A percentile compares a stretch with the other conserved stretches of the same genome.
Evolutionary conservation across 1,140 invertebrate species (phyloP).

Genomic region (Brevipalpus yothersi): DNA sequence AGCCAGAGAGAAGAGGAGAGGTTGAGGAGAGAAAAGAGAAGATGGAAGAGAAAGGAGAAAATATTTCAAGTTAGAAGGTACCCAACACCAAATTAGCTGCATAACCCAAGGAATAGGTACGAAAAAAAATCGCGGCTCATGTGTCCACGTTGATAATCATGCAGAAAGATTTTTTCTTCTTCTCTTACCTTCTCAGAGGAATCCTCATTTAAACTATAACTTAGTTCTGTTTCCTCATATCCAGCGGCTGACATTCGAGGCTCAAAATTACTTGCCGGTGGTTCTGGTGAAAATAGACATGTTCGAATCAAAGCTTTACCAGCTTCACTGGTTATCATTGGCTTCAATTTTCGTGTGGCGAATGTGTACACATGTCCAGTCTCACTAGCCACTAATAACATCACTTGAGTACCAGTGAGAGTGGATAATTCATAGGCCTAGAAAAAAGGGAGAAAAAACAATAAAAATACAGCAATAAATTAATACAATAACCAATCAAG

Average conservation of each 20-base stretch:
- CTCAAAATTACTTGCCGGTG: constrained; percentile 29
- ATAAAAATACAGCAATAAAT: neutral
- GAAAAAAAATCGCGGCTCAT: no score
- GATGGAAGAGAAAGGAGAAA: no score
- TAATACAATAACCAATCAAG: neutral
- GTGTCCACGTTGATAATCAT: no score
- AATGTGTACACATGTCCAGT: constrained; percentile 99
- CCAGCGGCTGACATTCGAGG: constrained; percentile 94
- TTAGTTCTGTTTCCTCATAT: constrained; percentile 92
- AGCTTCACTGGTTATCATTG: constrained; percentile 97
- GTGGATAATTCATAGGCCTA: constrained; percentile 70
- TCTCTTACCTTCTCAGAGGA: constrained; percentile 2
- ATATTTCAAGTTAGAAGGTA: no score
- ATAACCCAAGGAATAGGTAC: no score
- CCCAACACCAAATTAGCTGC: no score
- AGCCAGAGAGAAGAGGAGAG: no score
- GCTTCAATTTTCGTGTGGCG: constrained; percentile 91
- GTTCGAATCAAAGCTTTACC: constrained; percentile 95
- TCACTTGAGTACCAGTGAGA: constrained; percentile 94
- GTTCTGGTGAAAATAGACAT: constrained; percentile 91
- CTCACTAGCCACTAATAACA: constrained; percentile 80
- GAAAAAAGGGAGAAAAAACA: neutral
- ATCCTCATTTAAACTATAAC: constrained; percentile 50
- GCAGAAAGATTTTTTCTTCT: no score
- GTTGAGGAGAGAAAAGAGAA: no score